These are phyloP conservation scores for Colletes latitarsis DNA, from an alignment of 1,140 invertebrate genomes.

Conservation along the genomic window DNA sequence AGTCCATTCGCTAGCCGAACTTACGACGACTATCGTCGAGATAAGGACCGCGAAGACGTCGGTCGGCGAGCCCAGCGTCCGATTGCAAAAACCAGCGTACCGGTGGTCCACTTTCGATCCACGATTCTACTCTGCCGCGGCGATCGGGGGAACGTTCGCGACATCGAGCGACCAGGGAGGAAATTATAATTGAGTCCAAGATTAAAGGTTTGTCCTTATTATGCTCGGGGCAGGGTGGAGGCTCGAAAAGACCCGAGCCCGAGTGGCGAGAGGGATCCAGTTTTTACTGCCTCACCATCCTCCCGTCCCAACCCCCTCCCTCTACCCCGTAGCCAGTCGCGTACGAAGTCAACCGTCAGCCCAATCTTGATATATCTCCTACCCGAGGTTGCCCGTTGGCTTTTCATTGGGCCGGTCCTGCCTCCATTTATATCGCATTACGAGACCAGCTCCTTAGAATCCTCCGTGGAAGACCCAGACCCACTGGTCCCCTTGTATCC, in stretches of 20 bases:
- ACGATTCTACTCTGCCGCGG: conserved; percentile 37
- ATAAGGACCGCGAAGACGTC: conserved; percentile 31
- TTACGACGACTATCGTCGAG: conserved; percentile 26
- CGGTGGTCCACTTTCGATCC: conserved; percentile 73
- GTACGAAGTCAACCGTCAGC: conserved; percentile 73
- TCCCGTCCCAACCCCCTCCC: conserved; percentile 21
- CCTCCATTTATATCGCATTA: conserved; percentile 75
- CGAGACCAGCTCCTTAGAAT: conserved; percentile 69
- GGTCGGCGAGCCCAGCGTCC: background rate
- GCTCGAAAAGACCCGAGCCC: conserved; percentile 61
- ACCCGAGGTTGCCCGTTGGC: conserved; percentile 69
- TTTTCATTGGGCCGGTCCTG: conserved; percentile 70
- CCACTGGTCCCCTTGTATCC: conserved; percentile 63
- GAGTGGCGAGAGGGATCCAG: conserved; percentile 73
- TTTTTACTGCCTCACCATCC: conserved; percentile 70
- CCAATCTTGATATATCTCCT: conserved; percentile 78
- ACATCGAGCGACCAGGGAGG: conserved; percentile 59
- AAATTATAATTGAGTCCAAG: conserved; percentile 77
- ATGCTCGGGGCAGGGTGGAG: conserved; percentile 67
- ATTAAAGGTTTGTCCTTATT: conserved; percentile 78
- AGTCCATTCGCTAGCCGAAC: conserved; percentile 22
- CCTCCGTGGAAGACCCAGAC: conserved; percentile 61
- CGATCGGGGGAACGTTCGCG: conserved; percentile 35
- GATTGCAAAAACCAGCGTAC: conserved; percentile 61
- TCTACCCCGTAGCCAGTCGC: conserved; percentile 38